Conservation (phyloP, 2,797 vertebrate species). For the Tapirus indicus region DNA sequence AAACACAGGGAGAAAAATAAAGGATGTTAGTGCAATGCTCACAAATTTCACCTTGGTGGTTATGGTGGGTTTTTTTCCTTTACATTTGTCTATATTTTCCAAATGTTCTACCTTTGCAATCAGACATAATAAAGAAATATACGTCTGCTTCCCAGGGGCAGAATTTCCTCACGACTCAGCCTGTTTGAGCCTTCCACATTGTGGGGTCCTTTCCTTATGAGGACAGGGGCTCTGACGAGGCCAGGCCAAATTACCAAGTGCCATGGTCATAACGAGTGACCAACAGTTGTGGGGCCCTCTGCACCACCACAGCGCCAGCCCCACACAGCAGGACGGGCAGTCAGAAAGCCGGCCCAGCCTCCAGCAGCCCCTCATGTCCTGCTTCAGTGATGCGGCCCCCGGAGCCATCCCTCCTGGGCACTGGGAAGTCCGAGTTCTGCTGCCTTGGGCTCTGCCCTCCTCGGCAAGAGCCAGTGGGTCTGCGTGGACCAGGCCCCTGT, state of each 20-base stretch:
- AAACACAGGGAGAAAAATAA: background rate
- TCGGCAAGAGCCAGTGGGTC: background rate
- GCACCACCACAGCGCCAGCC: background rate
- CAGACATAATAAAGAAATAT: background rate
- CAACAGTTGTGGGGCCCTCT: background rate
- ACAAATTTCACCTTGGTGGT: background rate
- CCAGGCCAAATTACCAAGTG: background rate
- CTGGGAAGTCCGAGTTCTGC: background rate
- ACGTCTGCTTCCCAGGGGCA: no score
- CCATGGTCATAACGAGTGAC: background rate
- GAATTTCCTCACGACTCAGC: no score
- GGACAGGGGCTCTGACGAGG: background rate
- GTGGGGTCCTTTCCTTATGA: background rate
- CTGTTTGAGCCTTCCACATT: background rate
- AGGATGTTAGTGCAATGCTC: background rate
- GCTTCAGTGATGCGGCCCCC: background rate
- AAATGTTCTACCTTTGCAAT: background rate
- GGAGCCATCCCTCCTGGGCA: background rate
- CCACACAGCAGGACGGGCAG: background rate
- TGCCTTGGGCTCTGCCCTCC: no score
- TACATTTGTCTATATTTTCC: background rate
- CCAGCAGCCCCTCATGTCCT: background rate
- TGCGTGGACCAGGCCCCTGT: background rate
- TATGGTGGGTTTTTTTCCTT: background rate
- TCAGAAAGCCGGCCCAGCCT: no score